Evolutionary conservation across 1,140 invertebrate species (phyloP), one percentile per base, ranked within the genome.

Genomic region (Manduca sexta): DNA sequence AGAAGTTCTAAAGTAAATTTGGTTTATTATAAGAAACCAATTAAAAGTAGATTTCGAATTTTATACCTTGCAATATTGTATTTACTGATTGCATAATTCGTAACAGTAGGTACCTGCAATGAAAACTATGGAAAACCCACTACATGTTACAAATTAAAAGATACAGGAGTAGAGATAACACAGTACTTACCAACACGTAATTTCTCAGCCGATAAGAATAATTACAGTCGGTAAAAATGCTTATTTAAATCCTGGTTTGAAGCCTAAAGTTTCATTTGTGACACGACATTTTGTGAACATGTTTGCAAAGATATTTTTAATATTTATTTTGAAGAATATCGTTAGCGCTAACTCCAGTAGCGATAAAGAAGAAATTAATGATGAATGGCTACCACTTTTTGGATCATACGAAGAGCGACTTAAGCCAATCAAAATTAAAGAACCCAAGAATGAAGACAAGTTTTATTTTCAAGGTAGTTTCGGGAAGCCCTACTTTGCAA

Each of bases 391-490:
- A 18, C 38, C 38, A 11, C 21, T 59, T 11, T 13, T 40, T 12
- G 41, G 45, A 18, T 29, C 44, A 10, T 48, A 31, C 8, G 52
- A 40, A 42, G 48, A 51, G 10, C 44, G 49, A 29, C 7, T 38
- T 5, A 60, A 49, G 38, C 48, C 56, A 18, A 6, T 54, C 3
- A 59, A 53, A 45, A 55, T 47, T 30, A 30, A 43, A 13, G 52
- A 52, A n/a, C 21, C 43, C 15, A 59, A 60, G 15, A 35, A 33
- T 14, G 52, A 60, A 2, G 49, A 57, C 4, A 49, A 54, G 11
- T 30, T 35, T 13, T 57, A 49, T 14, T 26, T 38, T 26, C 37
- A 50, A 15, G 29, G 26, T 42, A 48, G 13, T 1, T 15, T 16
- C 26, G 45, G 48, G 11, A 58, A 49, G 14, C 52, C 57, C 0